These are phyloP conservation scores for Eulemur mongoz DNA, from an alignment of 2,797 vertebrate genomes.

Conservation along the genomic window DNA sequence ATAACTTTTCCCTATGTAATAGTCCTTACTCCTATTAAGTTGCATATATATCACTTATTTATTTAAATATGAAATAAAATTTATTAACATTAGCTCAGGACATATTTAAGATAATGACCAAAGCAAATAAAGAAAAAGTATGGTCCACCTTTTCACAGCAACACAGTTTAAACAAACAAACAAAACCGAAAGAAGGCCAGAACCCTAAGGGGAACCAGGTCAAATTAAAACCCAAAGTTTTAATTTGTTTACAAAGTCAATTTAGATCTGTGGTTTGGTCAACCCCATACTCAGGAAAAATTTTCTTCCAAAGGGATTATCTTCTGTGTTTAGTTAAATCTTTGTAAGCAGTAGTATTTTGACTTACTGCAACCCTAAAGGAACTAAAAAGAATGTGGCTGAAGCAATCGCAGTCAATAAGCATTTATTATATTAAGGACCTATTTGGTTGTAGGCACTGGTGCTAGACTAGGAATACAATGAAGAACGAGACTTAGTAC, in stretches of 20 bases:
- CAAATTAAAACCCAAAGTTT: conserved; percentile 13
- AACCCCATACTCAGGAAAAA: background rate
- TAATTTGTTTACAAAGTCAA: conserved; percentile 21
- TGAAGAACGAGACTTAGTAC: background rate
- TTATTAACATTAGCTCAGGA: background rate
- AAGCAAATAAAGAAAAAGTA: background rate
- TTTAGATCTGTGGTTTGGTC: background rate
- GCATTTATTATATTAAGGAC: background rate
- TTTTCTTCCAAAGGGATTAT: background rate
- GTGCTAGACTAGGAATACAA: background rate
- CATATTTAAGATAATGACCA: background rate
- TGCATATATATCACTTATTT: background rate
- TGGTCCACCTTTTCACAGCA: background rate
- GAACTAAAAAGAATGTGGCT: background rate
- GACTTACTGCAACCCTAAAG: background rate
- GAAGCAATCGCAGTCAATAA: background rate
- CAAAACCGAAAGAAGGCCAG: background rate
- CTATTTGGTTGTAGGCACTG: background rate
- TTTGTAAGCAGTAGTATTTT: background rate
- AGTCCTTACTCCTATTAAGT: background rate
- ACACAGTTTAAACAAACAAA: background rate
- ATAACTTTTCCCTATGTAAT: background rate
- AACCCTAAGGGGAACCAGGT: background rate
- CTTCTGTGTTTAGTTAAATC: conserved; percentile 35
- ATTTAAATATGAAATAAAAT: conserved; percentile 8